A percentile compares a stretch with the other conserved stretches of the same genome.
Evolutionary conservation across 2,797 vertebrate species (phyloP).

Genomic region (Scolopax bukidnonensis): DNA sequence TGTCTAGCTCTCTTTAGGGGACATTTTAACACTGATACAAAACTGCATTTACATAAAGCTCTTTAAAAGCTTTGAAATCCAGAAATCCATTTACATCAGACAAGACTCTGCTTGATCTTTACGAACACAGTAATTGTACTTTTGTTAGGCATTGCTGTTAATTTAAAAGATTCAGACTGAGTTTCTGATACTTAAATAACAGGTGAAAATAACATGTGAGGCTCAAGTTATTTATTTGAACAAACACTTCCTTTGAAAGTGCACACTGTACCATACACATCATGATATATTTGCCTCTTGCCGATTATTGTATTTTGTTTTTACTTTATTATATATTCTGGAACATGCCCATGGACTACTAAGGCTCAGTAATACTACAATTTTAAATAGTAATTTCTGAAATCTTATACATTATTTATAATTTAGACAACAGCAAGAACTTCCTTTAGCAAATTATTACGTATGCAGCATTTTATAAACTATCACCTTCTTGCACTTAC

Average conservation of each 20-base stretch:
- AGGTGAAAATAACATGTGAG: not conserved
- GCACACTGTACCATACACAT: not conserved
- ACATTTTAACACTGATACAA: not conserved
- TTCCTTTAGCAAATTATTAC: conserved; percentile 24
- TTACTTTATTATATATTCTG: not conserved
- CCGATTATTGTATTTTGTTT: not conserved
- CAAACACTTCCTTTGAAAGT: conserved; percentile 34
- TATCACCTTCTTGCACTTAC: not conserved
- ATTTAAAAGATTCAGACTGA: conserved; percentile 44
- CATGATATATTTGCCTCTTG: conserved; percentile 25
- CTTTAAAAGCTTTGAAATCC: conserved; percentile 28
- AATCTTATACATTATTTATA: not conserved
- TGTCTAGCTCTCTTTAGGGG: not conserved
- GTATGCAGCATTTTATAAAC: not conserved
- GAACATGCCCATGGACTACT: conserved; percentile 33
- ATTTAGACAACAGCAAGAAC: conserved; percentile 19
- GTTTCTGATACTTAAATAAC: conserved; percentile 14
- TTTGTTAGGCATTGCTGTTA: not conserved
- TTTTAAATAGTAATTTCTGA: conserved; percentile 17
- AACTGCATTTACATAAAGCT: not conserved
- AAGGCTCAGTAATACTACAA: not conserved
- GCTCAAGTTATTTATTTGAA: not conserved
- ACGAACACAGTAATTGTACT: not conserved
- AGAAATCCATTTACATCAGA: conserved; percentile 32
- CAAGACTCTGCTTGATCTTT: conserved; percentile 37